Evolutionary conservation across 2,888 invertebrate species (phyloP).

Genomic region (Trichacis sp.): DNA sequence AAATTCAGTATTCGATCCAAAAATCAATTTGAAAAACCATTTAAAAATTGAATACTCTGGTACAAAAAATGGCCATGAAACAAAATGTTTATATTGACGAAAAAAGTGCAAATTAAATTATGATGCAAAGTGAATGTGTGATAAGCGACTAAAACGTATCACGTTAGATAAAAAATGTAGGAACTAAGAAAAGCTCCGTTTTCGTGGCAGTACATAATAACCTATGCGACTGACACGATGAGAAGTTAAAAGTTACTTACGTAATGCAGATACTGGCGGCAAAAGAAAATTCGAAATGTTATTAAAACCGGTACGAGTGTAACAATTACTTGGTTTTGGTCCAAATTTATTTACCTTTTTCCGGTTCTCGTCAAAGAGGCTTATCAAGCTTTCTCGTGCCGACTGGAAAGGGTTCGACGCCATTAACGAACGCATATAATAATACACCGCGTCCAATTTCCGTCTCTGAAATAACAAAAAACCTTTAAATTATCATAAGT

Average conservation of each 20-base stretch:
- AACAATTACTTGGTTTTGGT: slow-evolving; percentile 11
- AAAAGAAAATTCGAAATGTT: slow-evolving; percentile 63
- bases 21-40: no score
- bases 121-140: slow-evolving; percentile 20
- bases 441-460: slow-evolving; percentile 96
- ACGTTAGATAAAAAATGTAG: not conserved
- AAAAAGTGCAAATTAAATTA: slow-evolving; percentile 11
- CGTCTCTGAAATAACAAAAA: slow-evolving; percentile 89
- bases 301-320: slow-evolving; percentile 53
- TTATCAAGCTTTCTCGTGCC: slow-evolving; percentile 89
- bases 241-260: slow-evolving; percentile 69
- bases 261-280: slow-evolving; percentile 73
- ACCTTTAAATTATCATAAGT: no score
- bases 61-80: no score
- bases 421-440: slow-evolving; percentile 94
- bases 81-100: no score
- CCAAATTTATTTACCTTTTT: slow-evolving; percentile 77
- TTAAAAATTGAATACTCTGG: no score
- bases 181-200: slow-evolving; percentile 50
- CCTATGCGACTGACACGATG: slow-evolving; percentile 59
- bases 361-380: slow-evolving; percentile 91
- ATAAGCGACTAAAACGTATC: not conserved
- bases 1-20: no score
- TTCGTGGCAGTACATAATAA: slow-evolving; percentile 46
- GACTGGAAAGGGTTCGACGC: slow-evolving; percentile 93